Percentiles rank a stretch among this genome's conserved stretches.
Evolutionary conservation across 2,797 vertebrate species (phyloP).

Genomic region (Ispidina lecontei): DNA sequence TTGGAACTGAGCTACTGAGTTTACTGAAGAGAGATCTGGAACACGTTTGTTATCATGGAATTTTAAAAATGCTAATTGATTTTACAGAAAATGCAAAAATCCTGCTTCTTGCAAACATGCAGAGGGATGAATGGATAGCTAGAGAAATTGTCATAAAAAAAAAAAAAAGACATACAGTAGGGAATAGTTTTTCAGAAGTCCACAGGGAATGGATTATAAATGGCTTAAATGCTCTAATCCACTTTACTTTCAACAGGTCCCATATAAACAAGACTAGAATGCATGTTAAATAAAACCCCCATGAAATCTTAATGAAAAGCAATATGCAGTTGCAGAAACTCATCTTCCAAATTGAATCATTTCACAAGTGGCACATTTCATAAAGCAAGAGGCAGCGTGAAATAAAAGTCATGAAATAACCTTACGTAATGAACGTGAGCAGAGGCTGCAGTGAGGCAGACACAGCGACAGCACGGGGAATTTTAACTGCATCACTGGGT

Average conservation of each 20-base stretch:
- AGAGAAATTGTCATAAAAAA: background rate
- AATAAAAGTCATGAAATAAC: background rate
- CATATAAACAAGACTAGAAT: constrained; percentile 23
- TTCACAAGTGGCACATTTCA: constrained; percentile 8
- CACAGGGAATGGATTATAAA: constrained; percentile 29
- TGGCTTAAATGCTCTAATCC: constrained; percentile 14
- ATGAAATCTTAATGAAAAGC: constrained; percentile 46
- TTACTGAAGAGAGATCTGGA: background rate
- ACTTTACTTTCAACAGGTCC: constrained; percentile 30
- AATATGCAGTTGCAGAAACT: constrained; percentile 20
- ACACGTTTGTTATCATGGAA: background rate
- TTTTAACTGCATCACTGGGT: background rate
- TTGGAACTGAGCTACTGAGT: background rate
- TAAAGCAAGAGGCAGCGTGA: background rate
- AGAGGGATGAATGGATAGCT: background rate
- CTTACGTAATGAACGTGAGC: background rate
- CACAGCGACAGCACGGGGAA: too few species aligned
- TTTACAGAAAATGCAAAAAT: background rate
- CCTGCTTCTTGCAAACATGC: background rate
- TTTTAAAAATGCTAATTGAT: background rate
- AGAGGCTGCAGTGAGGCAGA: background rate
- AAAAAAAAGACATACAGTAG: background rate
- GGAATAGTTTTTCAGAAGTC: background rate
- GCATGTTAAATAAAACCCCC: constrained; percentile 31
- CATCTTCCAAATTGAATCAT: constrained; percentile 14